These are phyloP conservation scores for Chironomus tentans DNA, from an alignment of 2,888 invertebrate genomes.

Conservation along the genomic window DNA sequence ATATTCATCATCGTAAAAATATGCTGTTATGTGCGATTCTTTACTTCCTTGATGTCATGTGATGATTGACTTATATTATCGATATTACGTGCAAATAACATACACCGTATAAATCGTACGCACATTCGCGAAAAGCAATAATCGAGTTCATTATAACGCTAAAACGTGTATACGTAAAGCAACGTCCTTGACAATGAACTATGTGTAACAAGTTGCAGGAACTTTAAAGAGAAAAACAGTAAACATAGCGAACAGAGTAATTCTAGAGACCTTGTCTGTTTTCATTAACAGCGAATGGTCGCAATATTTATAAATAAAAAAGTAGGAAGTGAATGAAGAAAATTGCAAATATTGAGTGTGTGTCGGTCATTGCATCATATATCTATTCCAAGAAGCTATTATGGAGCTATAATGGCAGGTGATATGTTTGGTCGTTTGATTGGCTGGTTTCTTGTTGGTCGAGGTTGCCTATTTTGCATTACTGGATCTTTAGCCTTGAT, in stretches of 20 bases:
- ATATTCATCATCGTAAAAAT: too few species aligned
- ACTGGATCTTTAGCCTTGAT: too few species aligned
- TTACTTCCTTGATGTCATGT: neutral
- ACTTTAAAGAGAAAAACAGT: neutral
- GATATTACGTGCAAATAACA: neutral
- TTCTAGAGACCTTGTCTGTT: slow-evolving; percentile 12
- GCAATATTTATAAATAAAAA: neutral
- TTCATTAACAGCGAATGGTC: slow-evolving; percentile 7
- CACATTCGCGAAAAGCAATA: neutral
- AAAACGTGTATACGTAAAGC: neutral
- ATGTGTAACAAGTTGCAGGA: neutral
- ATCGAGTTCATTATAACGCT: neutral
- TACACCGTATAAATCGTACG: neutral
- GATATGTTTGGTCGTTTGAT: neutral
- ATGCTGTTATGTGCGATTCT: too few species aligned
- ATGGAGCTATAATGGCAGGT: neutral
- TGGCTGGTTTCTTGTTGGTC: neutral
- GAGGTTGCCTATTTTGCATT: too few species aligned
- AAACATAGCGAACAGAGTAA: neutral
- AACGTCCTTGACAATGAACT: slow-evolving; percentile 25
- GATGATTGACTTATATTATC: neutral
- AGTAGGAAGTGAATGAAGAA: slow-evolving; percentile 13
- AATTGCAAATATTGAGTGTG: neutral
- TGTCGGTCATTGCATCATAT: too few species aligned
- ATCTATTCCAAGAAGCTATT: too few species aligned